Evolutionary conservation across 2,113 vertebrate genomes (phyloP), one percentile per base, ranked within the genome.

Genomic region (Phocoena phocoena): DNA sequence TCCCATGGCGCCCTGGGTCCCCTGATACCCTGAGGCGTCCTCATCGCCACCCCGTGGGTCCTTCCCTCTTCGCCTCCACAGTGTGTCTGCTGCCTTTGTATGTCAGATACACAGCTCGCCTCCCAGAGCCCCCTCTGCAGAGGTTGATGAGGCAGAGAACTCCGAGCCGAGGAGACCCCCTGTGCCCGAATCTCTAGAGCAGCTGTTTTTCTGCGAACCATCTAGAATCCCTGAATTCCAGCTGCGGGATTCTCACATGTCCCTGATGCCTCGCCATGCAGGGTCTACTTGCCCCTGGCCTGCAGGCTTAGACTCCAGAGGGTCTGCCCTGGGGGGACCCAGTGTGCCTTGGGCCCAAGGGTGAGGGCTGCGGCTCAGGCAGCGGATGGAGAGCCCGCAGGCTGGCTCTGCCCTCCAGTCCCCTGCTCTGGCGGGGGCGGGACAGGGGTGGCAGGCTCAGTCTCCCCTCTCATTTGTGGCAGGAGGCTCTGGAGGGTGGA

Each of bases 241-340:
- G 44, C 33, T 20, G 28, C 8, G 14, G 70, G 62, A 2, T 58
- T 38, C 26, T 50, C 6, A 1, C 3, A 8, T n/a, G 70, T 36
- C 44, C 79, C 15, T 12, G 28, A 60, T 23, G 31, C 25, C 33
- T 58, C 33, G 0, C 10, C 0, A 0, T 1, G 4, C 14, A 1
- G 6, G 28, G 3, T 11, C 2, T 21, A 38, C 74, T 0, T 0
- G 21, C n/a, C 13, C 20, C 1, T 3, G n/a, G 50, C 28, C 18
- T 5, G 0, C 8, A 31, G 6, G 1, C 68, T 44, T 11, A 36
- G 67, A n/a, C 23, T 50, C 8, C 33, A 50, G 60, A 18, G 18
- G 18, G 23, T 23, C n/a, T 4, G 15, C 14, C 8, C 31, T 4
- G 26, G 21, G 38, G 25, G 28, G 13, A 28, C 53, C 47, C 28